Conservation (phyloP, 2,113 vertebrate species). For the Rana temporaria region DNA sequence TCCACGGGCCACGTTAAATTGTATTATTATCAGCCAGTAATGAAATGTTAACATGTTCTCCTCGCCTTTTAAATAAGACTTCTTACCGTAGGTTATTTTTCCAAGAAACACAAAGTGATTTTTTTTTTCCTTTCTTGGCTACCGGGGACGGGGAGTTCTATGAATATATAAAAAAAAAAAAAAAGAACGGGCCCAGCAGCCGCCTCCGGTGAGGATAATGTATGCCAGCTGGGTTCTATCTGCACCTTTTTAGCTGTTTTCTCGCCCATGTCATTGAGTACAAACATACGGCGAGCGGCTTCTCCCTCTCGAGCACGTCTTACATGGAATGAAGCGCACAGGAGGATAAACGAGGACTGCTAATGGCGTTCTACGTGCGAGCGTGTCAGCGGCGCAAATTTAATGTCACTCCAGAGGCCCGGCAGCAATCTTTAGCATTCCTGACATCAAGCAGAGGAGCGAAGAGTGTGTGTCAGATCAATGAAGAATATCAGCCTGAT, state of each 20-base stretch:
- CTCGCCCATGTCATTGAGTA: neutral
- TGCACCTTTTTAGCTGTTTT: neutral
- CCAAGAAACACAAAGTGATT: slow-evolving; percentile 33
- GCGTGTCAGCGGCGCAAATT: slow-evolving; percentile 56
- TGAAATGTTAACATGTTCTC: slow-evolving; percentile 14
- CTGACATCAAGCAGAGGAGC: slow-evolving; percentile 54
- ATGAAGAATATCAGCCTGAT: slow-evolving; percentile 61
- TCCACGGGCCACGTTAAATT: neutral
- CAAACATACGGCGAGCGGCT: slow-evolving; percentile 34
- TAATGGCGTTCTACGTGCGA: slow-evolving; percentile 55
- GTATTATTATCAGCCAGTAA: slow-evolving; percentile 4
- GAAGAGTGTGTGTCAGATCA: slow-evolving; percentile 60
- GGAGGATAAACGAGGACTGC: slow-evolving; percentile 53
- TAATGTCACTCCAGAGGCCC: slow-evolving; percentile 61
- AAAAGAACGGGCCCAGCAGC: neutral
- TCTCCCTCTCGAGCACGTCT: slow-evolving; percentile 3
- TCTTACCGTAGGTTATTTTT: slow-evolving; percentile 33
- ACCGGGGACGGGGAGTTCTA: slow-evolving; percentile 5
- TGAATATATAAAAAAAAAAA: slow-evolving; percentile 25
- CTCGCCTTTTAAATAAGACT: slow-evolving; percentile 25
- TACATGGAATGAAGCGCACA: slow-evolving; percentile 47
- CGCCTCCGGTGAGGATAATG: slow-evolving; percentile 29
- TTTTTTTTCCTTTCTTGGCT: neutral
- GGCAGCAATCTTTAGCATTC: slow-evolving; percentile 48
- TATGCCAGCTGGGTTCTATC: neutral